Conservation (phyloP, 2,888 invertebrate species). For the Scaptomyza cyrtandrae region DNA sequence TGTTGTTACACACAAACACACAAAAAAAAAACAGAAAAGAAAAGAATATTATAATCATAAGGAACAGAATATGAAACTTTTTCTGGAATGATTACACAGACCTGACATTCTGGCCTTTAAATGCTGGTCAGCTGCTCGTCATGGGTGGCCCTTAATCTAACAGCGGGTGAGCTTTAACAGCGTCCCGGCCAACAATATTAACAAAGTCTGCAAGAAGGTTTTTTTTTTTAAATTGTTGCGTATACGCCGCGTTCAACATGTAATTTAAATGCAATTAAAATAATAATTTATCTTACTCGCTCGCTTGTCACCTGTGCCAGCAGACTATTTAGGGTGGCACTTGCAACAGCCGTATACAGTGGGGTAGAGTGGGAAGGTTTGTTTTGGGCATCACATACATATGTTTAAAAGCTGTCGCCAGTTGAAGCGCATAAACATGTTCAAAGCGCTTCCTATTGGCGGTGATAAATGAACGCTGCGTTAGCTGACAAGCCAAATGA, state of each 20-base stretch:
- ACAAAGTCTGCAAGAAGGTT: conserved; percentile 11
- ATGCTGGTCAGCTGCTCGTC: conserved; percentile 42
- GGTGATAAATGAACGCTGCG: conserved; percentile 66
- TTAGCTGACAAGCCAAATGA: conserved; percentile 73
- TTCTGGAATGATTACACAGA: conserved; percentile 32
- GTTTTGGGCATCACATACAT: conserved; percentile 40
- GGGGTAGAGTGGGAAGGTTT: background rate
- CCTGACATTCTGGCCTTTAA: conserved; percentile 33
- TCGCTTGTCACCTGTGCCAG: conserved; percentile 61
- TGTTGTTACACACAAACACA: conserved; percentile 4
- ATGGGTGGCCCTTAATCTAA: conserved; percentile 64
- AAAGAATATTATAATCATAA: conserved; percentile 1
- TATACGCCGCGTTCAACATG: conserved; percentile 61
- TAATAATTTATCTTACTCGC: conserved; percentile 78
- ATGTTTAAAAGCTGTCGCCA: conserved; percentile 43
- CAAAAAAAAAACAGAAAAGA: background rate
- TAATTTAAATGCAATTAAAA: conserved; percentile 81
- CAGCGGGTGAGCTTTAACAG: conserved; percentile 56
- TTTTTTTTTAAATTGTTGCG: conserved; percentile 60
- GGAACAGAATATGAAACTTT: conserved; percentile 34
- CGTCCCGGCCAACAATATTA: conserved; percentile 11
- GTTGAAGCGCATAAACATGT: conserved; percentile 47
- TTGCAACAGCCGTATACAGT: background rate
- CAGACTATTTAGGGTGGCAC: conserved; percentile 9
- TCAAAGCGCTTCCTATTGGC: conserved; percentile 44